Base-by-base conservation (phyloP, 2,888 invertebrate species). In the Phaedon cochleariae region DNA sequence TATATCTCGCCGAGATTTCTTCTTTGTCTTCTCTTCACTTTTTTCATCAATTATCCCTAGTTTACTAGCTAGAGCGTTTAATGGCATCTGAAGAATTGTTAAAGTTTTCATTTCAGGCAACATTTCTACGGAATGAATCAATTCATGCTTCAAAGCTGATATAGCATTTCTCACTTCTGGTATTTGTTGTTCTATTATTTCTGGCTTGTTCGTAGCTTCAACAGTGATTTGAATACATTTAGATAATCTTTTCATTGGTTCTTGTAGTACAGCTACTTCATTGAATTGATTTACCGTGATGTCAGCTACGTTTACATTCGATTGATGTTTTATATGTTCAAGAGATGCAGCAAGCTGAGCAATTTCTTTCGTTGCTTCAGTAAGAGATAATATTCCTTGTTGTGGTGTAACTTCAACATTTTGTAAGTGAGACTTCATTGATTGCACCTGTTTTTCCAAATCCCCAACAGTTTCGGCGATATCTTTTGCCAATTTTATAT, bases 101-200 rank as follows among this genome's bases (percentile, higher is more conserved):
- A 67, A 48, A 21, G 51, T 37, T 62, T 68, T 70, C 37, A 48
- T 53, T 57, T 71, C 66, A 34, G 62, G 62, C 20, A 64, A 22
- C 9, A 17, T 18, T 31, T 22, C 34, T 0, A 31, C n/a, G 17
- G 60, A n/a, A 49, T 52, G 61, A 10, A 70, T 61, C 29, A 73
- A 37, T 22, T 65, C 34, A 52, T 65, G 45, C 55, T 70, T 72
- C 18, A 73, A 22, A 29, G 68, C 69, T 54, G 20, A 12, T 9
- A 72, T 53, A 18, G 70, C 68, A 51, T 62, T 67, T 45, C 65
- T 63, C 21, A 73, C 46, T 57, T 71, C 63, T 20, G 71, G 41
- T 52, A 67, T 69, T 57, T 70, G 67, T 57, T 49, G 29, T 64
- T 68, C 55, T 12, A 48, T 12, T 37, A 68, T 34, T 59, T 72